These are phyloP conservation scores for Aplochiton taeniatus DNA, from an alignment of 2,797 vertebrate genomes.

Conservation along the genomic window DNA sequence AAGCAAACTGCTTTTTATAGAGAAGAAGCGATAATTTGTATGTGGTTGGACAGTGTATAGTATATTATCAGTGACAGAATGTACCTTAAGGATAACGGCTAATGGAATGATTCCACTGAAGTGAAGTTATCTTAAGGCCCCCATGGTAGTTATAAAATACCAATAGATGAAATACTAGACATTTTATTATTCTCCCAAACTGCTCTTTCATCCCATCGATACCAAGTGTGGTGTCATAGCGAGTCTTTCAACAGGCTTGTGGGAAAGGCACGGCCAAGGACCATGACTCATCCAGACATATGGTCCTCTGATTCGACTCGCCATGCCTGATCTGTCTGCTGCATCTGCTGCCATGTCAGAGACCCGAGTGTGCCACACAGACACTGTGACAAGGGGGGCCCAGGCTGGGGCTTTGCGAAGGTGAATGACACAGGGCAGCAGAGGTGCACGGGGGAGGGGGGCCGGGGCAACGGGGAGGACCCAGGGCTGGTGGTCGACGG, in stretches of 20 bases:
- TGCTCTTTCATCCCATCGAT: background rate
- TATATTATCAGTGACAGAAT: too few relatives aligned
- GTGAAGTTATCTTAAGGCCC: too few relatives aligned
- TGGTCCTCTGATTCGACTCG: conserved; percentile 87
- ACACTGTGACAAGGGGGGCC: conserved; percentile 81
- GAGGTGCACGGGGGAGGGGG: conserved; percentile 19
- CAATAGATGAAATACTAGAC: too few relatives aligned
- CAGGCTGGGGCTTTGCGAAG: conserved; percentile 1
- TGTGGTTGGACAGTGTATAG: too few relatives aligned
- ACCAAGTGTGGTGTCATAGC: too few relatives aligned
- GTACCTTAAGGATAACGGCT: too few relatives aligned
- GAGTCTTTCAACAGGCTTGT: conserved; percentile 24
- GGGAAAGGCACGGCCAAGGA: conserved; percentile 47
- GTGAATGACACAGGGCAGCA: conserved; percentile 33
- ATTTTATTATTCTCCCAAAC: background rate
- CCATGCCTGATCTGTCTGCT: conserved; percentile 83
- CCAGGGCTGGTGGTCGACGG: background rate
- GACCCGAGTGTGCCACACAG: conserved; percentile 84
- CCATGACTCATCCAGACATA: conserved; percentile 91
- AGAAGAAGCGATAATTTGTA: too few relatives aligned
- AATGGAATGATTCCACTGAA: too few relatives aligned
- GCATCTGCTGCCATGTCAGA: conserved; percentile 91
- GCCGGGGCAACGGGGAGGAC: conserved; percentile 29
- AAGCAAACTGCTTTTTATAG: background rate
- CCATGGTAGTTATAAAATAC: too few relatives aligned